Base-by-base conservation (phyloP, 2,113 vertebrate genomes). In the Coryphaenoides rupestris region DNA sequence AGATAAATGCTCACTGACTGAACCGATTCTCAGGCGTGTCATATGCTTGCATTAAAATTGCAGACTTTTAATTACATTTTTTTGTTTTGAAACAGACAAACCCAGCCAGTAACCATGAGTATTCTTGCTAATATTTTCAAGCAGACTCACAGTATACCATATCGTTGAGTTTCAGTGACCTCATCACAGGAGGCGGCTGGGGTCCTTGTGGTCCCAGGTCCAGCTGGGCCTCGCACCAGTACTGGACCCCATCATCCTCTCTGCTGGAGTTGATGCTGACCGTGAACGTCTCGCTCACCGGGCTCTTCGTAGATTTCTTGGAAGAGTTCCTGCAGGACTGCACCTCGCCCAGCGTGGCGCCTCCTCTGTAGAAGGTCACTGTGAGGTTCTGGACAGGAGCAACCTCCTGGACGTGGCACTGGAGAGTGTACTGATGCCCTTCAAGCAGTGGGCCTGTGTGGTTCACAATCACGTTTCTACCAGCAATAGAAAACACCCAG, bases 91-190 rank as follows among this genome's bases (percentile, higher is more conserved):
- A 10, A 40, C 33, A 10, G 33, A 40, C 33, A 7, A n/a, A 40
- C 33, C 33, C 6, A 12, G 33, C 33, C 33, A 40, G 2, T 40
- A 26, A 26, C n/a, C 24, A 26, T 26, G 24, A 3, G 3, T 3
- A 26, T 26, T 26, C 6, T 26, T 3, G 24, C 10, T 40, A 40
- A 40, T 40, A 40, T 40, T 40, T n/a, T 40, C 6, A 40, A 40
- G 33, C 10, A 50, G 13, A 87, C 88, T 85, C 70, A 89, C 87
- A 87, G 65, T 50, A 0, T 3, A 87, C 73, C 0, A 1, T 21
- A 58, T 1, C 0, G 0, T 65, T 65, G 0, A 0, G 28, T 6
- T 57, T 0, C n/a, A n/a, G n/a, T 13, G 87, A 87, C 1, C 0
- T 61, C 40, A 66, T 62, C 49, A 63, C 64, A 28, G 54, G 71